A percentile compares a stretch with the other conserved stretches of the same genome.
Evolutionary conservation across 2,113 vertebrate species (phyloP).

Genomic region (Urocolius indicus): DNA sequence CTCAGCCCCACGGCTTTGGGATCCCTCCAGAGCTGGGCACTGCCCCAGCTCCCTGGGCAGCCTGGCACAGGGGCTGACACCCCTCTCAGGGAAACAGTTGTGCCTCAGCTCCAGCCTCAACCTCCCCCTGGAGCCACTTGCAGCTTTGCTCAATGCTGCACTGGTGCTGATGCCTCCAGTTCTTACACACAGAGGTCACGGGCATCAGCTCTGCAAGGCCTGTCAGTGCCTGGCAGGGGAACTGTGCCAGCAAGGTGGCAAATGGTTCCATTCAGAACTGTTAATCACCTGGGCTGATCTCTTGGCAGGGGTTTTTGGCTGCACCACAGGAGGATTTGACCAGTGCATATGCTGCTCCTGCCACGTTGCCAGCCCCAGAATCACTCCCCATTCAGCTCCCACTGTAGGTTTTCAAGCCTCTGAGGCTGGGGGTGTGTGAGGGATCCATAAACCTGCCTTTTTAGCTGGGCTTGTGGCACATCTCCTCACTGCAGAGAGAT

Average conservation of each 20-base stretch:
- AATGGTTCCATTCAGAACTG: neutral
- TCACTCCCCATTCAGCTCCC: neutral
- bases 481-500: neutral
- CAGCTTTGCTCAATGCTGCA: neutral
- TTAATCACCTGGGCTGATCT: neutral
- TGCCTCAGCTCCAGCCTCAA: too few relatives aligned
- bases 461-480: neutral
- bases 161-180: accelerated
- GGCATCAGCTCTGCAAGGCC: neutral
- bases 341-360: neutral
- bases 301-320: neutral
- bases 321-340: neutral
- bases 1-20: too few relatives aligned
- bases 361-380: neutral
- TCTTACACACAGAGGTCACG: neutral
- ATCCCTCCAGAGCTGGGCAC: too few relatives aligned
- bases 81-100: too few relatives aligned
- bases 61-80: too few relatives aligned
- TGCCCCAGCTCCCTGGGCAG: too few relatives aligned
- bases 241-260: neutral
- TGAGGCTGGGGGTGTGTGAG: neutral
- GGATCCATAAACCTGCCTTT: neutral
- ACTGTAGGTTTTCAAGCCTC: neutral
- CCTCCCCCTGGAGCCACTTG: too few relatives aligned
- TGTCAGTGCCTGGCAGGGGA: neutral